Base-by-base conservation (phyloP, 2,797 vertebrate species). In the Schizopygopsis pylzovi region DNA sequence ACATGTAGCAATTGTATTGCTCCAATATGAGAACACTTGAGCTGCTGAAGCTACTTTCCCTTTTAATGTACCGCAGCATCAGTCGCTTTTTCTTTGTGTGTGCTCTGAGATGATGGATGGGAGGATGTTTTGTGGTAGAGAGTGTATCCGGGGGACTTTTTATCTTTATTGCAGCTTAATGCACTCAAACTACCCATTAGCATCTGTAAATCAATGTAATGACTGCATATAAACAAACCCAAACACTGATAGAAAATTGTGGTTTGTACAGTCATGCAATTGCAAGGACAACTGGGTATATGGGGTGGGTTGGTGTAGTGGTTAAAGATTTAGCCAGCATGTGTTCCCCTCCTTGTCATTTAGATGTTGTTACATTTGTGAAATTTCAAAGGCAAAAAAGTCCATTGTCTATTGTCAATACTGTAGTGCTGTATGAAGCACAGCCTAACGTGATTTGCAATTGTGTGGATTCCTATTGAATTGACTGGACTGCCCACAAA, bases 111-210 rank as follows among this genome's bases (percentile, higher is more conserved):
- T 43, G 78, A 72, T 47, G 75, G 33, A 73, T 15, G 37, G 67
- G 22, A 68, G 28, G 41, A 65, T 61, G 56, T 82, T 54, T 71
- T 37, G 33, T 54, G n/a, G 37, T 15, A 73, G 28, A 77, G 81
- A 56, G 43, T 39, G n/a, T 63, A 84, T 85, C 7, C 28, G 75
- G 72, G 52, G 79, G 54, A 63, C 84, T 82, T 68, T 79, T 81
- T 33, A 25, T 68, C 79, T 87, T 85, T 41, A 83, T 59, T 70
- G 87, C 80, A 3, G 20, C 63, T 81, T 71, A 89, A 88, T 87
- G 88, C 75, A 84, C 82, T 87, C 79, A 71, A 73, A 81, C 76
- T 78, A 52, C 37, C 79, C 73, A 22, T 52, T 79, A 83, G 83
- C 73, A 68, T 56, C 82, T 33, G 56, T 61, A 76, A 45, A 67